Percentiles rank a stretch among this genome's conserved stretches.
These are phyloP conservation scores for Melanotaenia parkinsoni DNA, from an alignment of 2,797 vertebrate species.

Conservation along the genomic window DNA sequence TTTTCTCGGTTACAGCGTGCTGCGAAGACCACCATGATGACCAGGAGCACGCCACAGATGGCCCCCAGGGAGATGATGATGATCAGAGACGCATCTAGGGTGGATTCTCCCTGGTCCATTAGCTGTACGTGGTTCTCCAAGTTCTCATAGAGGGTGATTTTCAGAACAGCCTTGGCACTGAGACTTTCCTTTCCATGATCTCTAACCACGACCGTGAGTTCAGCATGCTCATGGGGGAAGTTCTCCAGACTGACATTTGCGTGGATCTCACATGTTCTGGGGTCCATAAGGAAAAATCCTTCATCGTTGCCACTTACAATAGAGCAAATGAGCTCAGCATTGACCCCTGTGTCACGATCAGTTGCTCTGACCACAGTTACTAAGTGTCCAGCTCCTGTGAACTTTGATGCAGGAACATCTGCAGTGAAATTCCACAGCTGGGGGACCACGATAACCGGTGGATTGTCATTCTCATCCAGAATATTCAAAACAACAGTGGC, in stretches of 20 bases:
- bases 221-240: constrained; percentile 83
- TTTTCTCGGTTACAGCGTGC: constrained; percentile 92
- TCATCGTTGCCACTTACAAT: constrained; percentile 90
- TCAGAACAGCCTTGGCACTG: constrained; percentile 89
- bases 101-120: constrained; percentile 82
- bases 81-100: constrained; percentile 89
- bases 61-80: constrained; percentile 92
- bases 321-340: constrained; percentile 92
- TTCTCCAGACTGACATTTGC: constrained; percentile 91
- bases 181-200: constrained; percentile 92
- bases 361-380: constrained; percentile 89
- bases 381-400: constrained; percentile 86
- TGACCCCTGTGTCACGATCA: constrained; percentile 92
- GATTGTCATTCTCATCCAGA: constrained; percentile 95
- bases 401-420: constrained; percentile 89
- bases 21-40: constrained; percentile 95
- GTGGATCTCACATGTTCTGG: constrained; percentile 91
- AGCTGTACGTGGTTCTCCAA: constrained; percentile 86
- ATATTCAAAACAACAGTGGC: constrained; percentile 90
- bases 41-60: constrained; percentile 88
- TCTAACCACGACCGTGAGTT: constrained; percentile 88
- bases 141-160: constrained; percentile 84
- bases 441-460: constrained; percentile 90
- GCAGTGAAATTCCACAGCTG: constrained; percentile 90
- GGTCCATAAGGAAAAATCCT: constrained; percentile 90